Evolutionary conservation across 2,888 invertebrate species (phyloP), one percentile per base, ranked within the genome.

Genomic region (Drosophila koepferae): DNA sequence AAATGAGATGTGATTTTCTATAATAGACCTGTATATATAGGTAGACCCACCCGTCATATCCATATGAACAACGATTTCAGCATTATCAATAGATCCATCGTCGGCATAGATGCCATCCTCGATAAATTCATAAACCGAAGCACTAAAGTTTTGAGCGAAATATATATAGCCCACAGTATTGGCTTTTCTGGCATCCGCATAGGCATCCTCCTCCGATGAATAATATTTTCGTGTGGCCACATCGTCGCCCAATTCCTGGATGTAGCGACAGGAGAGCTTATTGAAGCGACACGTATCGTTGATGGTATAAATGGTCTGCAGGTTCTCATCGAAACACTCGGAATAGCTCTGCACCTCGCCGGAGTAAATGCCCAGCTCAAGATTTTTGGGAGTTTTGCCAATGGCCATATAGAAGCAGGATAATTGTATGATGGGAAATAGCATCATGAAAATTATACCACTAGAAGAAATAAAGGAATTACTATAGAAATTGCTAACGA

Each of bases 351-450:
- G 90, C 1, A 95, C 94, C 92, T 98, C 98, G 1, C 96, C 94
- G 88, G 98, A 98, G 28, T 97, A 96, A 0, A 98, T 94, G 0
- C 96, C 98, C 43, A 98, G 83, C 56, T 94, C 94, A 0, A 98
- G 93, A 65, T 95, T 95, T 59, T 94, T 94, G 0, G 97, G 96
- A 84, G 97, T 96, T 56, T 95, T 95, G 1, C 97, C 97, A 60
- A 97, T 95, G 36, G 97, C 96, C 64, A 96, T 92, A 93, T 97
- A 96, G 93, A 98, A 98, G 43, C 96, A 94, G 46, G 95, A 94
- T 72, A 96, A 94, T 94, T 98, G 96, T 31, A 98, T 94, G 18
- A 98, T 93, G 16, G 98, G 98, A 89, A 98, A 96, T 64, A 97
- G 83, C 69, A 98, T 93, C 74, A 97, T 95, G 92, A 98, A 98